A percentile compares a stretch with the other conserved stretches of the same genome.
Conservation (phyloP, 2,113 vertebrate species). For the Pollachius pollachius region DNA sequence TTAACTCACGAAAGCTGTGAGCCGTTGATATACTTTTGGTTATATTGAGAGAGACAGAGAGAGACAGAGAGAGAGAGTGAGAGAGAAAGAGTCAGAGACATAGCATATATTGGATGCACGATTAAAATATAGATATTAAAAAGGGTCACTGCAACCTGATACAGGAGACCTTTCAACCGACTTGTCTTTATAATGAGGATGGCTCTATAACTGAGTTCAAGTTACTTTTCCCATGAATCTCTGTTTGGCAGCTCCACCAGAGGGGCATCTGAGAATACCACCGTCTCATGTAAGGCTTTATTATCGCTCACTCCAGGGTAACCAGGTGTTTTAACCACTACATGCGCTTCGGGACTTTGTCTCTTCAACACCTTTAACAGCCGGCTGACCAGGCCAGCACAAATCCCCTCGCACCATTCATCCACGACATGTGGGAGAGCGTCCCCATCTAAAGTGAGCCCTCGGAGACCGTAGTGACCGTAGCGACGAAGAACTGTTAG, state of each 20-base stretch:
- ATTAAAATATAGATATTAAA: slow-evolving; percentile 31
- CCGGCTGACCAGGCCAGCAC: slow-evolving; percentile 64
- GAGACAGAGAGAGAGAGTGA: too few species aligned
- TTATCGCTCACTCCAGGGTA: slow-evolving; percentile 54
- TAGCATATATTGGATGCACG: too few species aligned
- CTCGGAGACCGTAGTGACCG: slow-evolving; percentile 71
- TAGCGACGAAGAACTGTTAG: slow-evolving; percentile 64
- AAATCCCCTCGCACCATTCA: slow-evolving; percentile 73
- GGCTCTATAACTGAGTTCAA: slow-evolving; percentile 44
- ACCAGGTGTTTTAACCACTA: slow-evolving; percentile 64
- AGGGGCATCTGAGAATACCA: slow-evolving; percentile 40
- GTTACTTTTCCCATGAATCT: slow-evolving; percentile 50
- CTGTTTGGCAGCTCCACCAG: slow-evolving; percentile 43
- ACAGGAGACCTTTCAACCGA: slow-evolving; percentile 60
- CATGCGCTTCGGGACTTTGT: slow-evolving; percentile 67
- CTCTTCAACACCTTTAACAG: slow-evolving; percentile 69
- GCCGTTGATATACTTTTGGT: too few species aligned
- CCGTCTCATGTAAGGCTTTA: slow-evolving; percentile 1
- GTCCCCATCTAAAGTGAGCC: slow-evolving; percentile 75
- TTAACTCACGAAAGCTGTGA: too few species aligned
- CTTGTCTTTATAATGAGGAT: slow-evolving; percentile 65
- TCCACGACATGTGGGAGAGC: slow-evolving; percentile 64
- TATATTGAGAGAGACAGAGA: too few species aligned
- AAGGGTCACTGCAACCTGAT: slow-evolving; percentile 46
- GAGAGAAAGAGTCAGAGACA: too few species aligned